These are phyloP conservation scores for Pyrrhura leucotis DNA, from an alignment of 2,797 vertebrate genomes.

Conservation along the genomic window DNA sequence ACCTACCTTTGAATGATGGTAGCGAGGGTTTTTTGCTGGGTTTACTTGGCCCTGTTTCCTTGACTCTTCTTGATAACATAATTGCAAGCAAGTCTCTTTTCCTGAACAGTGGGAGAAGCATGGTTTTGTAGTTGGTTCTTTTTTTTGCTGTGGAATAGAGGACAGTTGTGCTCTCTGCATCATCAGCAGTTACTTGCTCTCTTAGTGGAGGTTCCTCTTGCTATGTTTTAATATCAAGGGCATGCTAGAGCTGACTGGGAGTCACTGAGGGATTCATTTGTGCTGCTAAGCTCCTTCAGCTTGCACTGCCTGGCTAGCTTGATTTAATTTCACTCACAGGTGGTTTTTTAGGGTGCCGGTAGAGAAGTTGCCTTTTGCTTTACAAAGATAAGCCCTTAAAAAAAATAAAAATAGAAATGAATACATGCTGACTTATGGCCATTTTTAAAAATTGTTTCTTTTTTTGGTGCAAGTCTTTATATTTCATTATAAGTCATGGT, in stretches of 20 bases:
- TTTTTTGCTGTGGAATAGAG: not conserved
- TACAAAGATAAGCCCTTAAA: not conserved
- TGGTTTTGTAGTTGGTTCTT: not conserved
- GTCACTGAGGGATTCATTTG: not conserved
- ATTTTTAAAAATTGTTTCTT: not conserved
- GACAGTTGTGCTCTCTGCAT: not conserved
- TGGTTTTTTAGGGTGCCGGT: not conserved
- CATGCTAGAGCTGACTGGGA: not conserved
- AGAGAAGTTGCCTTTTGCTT: not conserved
- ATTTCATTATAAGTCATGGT: not conserved
- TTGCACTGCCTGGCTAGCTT: not conserved
- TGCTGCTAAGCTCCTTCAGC: not conserved
- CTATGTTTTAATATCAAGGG: not conserved
- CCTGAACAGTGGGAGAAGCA: not conserved
- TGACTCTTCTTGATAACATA: not conserved
- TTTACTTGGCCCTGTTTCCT: not conserved
- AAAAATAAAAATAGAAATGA: not conserved
- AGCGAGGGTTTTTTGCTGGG: rapidly evolving
- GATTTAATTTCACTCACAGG: not conserved
- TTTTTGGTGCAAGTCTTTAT: not conserved
- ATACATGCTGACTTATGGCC: not conserved
- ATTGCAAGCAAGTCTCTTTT: not conserved
- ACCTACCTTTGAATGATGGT: not conserved
- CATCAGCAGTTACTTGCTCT: not conserved
- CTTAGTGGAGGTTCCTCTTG: not conserved